These are phyloP conservation scores for Rhea pennata DNA, from an alignment of 2,113 vertebrate genomes.

Conservation along the genomic window DNA sequence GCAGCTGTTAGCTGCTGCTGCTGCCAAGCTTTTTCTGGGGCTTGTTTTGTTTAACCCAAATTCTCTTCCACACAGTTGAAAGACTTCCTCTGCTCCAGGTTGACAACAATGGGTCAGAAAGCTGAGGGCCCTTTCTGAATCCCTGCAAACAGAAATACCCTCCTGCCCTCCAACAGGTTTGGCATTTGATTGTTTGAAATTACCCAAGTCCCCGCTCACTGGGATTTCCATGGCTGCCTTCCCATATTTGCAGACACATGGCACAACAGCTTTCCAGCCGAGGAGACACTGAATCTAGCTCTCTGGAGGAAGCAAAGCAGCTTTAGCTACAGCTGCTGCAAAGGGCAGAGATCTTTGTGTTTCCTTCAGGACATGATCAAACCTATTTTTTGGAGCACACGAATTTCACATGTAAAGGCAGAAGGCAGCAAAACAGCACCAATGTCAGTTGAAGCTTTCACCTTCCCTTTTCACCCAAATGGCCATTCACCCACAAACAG, in stretches of 20 bases:
- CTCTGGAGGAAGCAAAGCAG: background rate
- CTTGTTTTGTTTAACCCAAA: background rate
- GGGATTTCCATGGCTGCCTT: background rate
- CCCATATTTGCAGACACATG: background rate
- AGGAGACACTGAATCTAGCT: background rate
- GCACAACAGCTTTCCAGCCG: background rate
- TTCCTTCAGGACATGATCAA: background rate
- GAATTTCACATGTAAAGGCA: background rate
- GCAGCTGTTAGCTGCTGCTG: background rate
- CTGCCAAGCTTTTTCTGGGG: too few relatives aligned
- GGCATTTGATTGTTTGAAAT: background rate
- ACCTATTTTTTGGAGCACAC: background rate
- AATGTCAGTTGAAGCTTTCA: background rate
- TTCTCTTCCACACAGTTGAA: background rate
- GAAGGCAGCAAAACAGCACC: conserved; percentile 2
- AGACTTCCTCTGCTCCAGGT: background rate
- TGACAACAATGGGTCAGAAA: background rate
- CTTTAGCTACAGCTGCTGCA: background rate
- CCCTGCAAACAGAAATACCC: background rate
- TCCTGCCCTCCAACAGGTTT: background rate
- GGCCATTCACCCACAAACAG: background rate
- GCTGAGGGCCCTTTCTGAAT: background rate
- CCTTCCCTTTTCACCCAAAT: background rate
- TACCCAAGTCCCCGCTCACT: background rate
- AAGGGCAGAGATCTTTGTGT: background rate